Evolutionary conservation across 1,140 invertebrate species (phyloP).

Genomic region (Eurosta solidaginis): DNA sequence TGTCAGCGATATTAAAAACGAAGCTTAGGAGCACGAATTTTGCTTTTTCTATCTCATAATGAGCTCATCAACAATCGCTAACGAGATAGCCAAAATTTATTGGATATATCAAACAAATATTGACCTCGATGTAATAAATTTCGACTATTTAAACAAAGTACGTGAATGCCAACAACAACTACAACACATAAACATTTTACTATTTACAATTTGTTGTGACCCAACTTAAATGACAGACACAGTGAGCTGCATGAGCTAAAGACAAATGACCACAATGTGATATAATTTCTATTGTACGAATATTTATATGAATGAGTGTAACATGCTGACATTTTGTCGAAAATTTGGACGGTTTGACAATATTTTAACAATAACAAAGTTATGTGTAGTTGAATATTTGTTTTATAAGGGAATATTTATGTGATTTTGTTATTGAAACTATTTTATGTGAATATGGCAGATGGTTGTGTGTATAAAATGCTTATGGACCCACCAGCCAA

Average conservation of each 20-base stretch:
- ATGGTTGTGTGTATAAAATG: too few relatives aligned
- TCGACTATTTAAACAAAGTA: conserved; percentile 10
- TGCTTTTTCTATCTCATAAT: not conserved
- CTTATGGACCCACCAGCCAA: too few relatives aligned
- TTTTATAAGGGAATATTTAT: not conserved
- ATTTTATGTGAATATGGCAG: too few relatives aligned
- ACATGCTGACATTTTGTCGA: not conserved
- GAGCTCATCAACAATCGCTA: not conserved
- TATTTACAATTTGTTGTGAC: conserved; percentile 11
- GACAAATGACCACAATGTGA: conserved; percentile 14
- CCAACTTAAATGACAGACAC: not conserved
- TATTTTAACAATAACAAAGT: not conserved
- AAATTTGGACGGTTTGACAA: conserved; percentile 8
- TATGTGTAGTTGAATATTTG: not conserved
- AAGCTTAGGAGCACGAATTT: not conserved
- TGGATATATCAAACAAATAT: conserved; percentile 10
- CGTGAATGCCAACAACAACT: not conserved
- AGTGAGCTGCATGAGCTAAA: not conserved
- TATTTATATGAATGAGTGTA: not conserved
- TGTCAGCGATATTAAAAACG: not conserved
- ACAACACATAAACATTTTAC: not conserved
- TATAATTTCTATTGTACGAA: conserved; percentile 15
- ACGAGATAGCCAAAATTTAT: not conserved
- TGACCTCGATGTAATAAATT: conserved; percentile 27
- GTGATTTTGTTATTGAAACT: too few relatives aligned